Conservation (phyloP, 2,797 vertebrate species). For the Pipistrellus nathusii region DNA sequence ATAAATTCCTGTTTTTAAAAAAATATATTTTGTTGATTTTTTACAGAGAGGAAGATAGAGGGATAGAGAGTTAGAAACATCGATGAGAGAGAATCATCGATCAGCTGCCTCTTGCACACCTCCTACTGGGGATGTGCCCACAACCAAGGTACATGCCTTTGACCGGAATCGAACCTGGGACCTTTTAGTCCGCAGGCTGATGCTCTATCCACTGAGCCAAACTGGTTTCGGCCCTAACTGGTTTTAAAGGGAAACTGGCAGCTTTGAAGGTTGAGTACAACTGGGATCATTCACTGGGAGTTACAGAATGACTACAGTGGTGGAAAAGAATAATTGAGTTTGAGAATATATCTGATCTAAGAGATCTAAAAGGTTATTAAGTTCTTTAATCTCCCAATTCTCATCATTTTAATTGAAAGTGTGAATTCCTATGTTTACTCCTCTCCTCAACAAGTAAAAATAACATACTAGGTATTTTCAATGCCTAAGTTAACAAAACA, state of each 20-base stretch:
- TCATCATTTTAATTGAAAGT: constrained; percentile 45
- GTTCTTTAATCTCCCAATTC: not conserved
- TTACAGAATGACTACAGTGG: not conserved
- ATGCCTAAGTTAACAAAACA: constrained; percentile 21
- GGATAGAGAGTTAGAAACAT: no score
- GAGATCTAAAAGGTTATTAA: not conserved
- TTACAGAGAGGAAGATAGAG: no score
- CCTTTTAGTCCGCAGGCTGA: no score
- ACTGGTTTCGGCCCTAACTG: not conserved
- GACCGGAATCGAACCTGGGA: no score
- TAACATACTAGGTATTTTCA: constrained; percentile 28
- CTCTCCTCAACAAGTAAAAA: not conserved
- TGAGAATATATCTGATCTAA: constrained; percentile 15
- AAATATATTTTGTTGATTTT: no score
- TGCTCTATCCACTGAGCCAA: no score
- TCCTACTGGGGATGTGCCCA: no score
- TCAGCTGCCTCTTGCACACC: no score
- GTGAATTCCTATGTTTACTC: not conserved
- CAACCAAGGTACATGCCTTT: no score
- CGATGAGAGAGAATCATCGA: no score
- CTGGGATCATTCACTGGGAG: not conserved
- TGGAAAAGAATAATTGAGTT: not conserved
- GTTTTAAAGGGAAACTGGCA: not conserved
- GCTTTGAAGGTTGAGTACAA: not conserved
- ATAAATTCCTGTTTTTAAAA: not conserved